Evolutionary conservation across 1,140 invertebrate species (phyloP), one percentile per base, ranked within the genome.

Genomic region (Coboldia fuscipes): DNA sequence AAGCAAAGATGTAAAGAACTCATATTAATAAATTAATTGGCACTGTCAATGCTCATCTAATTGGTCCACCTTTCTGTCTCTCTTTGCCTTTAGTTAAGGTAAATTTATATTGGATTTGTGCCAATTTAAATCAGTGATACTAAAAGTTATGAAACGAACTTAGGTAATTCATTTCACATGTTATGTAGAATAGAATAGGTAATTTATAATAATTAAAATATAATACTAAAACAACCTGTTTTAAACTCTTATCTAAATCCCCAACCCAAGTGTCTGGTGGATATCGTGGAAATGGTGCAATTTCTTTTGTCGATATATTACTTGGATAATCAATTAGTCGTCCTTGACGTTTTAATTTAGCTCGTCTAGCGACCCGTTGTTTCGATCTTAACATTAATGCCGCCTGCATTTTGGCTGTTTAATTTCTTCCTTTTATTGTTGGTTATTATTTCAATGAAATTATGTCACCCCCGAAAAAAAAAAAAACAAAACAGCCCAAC

Each of bases 331-430:
- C 77, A 51, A 68, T 63, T 59, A 75, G 68, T 54, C 72, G 65
- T 52, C 70, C 70, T 40, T 58, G 56, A 51, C 65, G 65, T 54
- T 68, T 66, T 51, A 72, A 64, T 57, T 74, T 74, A 63, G 75
- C 73, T 66, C 70, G 69, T 50, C 70, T 61, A 57, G 63, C 63
- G 60, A 78, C 70, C 60, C 75, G 72, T 65, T 77, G 76, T 64
- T 81, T 81, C 56, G 76, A 70, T 67, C 77, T 75, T 65, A 83
- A 72, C 63, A 82, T 78, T 65, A 83, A 69, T 66, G 78, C 79
- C 62, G 79, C 79, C 68, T 83, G 79, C 77, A 83, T 82, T 60
- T 72, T 73, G 67, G 65, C 63, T 56, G 63, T 62, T 59, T 19
- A 19, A 19, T 27, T 26, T 27, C 31, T 33, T 10, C 31, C 31